Evolutionary conservation across 2,113 vertebrate genomes (phyloP).

Genomic region (Panurus biarmicus): DNA sequence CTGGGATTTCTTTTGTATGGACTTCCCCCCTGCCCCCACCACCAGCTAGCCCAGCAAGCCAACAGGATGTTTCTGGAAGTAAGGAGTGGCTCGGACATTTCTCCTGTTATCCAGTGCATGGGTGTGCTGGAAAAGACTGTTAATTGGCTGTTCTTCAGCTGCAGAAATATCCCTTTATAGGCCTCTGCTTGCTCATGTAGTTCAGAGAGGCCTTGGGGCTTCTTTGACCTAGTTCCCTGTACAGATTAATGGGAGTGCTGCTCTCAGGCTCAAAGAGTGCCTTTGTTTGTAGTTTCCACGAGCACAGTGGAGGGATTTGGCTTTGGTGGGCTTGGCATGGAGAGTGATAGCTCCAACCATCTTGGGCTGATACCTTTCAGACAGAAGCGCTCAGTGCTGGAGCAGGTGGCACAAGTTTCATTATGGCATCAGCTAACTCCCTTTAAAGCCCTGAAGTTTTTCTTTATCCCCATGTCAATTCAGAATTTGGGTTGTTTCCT

Average conservation of each 20-base stretch:
- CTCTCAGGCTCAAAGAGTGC: neutral
- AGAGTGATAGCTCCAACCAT: neutral
- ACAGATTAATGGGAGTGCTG: neutral
- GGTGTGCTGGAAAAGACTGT: neutral
- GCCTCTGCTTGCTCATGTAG: neutral
- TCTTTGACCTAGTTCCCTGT: constrained; percentile 21
- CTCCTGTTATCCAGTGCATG: neutral
- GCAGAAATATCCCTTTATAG: neutral
- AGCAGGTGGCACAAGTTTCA: neutral
- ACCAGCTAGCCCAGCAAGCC: neutral
- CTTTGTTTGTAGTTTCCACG: constrained; percentile 3
- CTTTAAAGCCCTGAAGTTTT: neutral
- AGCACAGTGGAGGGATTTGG: neutral
- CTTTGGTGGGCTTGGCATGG: neutral
- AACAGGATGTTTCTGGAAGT: neutral
- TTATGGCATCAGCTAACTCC: neutral
- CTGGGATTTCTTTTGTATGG: neutral
- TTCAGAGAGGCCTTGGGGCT: constrained; percentile 22
- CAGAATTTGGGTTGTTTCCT: neutral
- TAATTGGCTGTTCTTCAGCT: neutral
- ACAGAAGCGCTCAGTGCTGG: neutral
- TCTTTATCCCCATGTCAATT: neutral
- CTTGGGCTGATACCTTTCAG: neutral
- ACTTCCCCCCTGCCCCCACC: neutral
- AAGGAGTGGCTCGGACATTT: neutral